Evolutionary conservation across 2,888 invertebrate species (phyloP).

Genomic region (Cosmia pyralina): DNA sequence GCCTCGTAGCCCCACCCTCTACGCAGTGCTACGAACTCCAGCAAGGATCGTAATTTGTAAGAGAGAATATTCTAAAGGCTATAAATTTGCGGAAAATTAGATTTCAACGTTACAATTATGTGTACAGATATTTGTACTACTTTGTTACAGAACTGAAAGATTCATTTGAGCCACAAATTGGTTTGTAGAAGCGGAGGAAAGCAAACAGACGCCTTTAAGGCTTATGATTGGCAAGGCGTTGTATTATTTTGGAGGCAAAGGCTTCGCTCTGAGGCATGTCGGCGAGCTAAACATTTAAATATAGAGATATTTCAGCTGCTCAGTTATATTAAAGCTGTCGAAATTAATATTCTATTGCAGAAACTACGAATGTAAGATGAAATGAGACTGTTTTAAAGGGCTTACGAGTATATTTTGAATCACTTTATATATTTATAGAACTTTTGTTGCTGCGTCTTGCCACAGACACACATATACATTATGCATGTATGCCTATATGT

Average conservation of each 20-base stretch:
- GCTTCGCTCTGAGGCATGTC: constrained; percentile 27
- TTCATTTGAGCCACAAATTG: constrained; percentile 50
- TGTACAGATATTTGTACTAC: constrained; percentile 52
- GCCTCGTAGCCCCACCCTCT: constrained; percentile 54
- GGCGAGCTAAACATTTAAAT: constrained; percentile 22
- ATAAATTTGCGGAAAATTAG: constrained; percentile 61
- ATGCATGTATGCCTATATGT: neutral
- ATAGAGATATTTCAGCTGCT: constrained; percentile 15
- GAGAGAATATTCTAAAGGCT: constrained; percentile 51
- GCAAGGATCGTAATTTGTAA: constrained; percentile 59
- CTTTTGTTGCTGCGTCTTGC: neutral
- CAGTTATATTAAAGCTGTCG: constrained; percentile 10
- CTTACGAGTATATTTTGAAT: neutral
- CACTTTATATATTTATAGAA: neutral
- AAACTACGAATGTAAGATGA: constrained; percentile 20
- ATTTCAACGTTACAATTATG: constrained; percentile 55
- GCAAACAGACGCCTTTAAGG: constrained; percentile 32
- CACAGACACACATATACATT: neutral
- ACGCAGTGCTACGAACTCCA: constrained; percentile 55
- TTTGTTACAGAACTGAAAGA: constrained; percentile 43
- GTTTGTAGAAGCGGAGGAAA: constrained; percentile 35
- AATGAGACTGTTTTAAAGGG: constrained; percentile 4
- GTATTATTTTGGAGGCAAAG: constrained; percentile 30
- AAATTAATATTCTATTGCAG: constrained; percentile 18
- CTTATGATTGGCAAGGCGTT: constrained; percentile 52